phyloP scores from a whole-genome alignment of 2,113 vertebrate genomes.

The Scatophagus argus region DNA sequence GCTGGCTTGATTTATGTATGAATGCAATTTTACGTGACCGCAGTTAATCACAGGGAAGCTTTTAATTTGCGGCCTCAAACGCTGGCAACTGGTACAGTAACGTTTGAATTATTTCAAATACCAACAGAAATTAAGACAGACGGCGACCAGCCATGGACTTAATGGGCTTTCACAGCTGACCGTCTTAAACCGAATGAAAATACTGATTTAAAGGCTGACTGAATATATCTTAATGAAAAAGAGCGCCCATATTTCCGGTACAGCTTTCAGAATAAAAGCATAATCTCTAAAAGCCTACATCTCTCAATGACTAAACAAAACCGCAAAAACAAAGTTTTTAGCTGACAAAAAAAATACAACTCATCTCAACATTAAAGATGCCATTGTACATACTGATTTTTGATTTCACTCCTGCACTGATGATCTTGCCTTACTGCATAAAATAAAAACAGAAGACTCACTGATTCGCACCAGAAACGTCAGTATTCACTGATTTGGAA shows the following conservation, averaged over 20 bases:
- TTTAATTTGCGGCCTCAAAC: neutral
- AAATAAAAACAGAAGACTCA: neutral
- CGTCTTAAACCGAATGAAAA: neutral
- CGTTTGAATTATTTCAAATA: neutral
- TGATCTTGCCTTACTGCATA: neutral
- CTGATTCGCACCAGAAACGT: neutral
- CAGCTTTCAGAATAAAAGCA: slow-evolving; percentile 50
- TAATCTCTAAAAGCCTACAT: neutral
- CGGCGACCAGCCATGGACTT: neutral
- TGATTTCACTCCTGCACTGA: neutral
- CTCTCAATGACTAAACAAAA: neutral
- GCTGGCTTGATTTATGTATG: too few relatives aligned
- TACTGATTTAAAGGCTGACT: accelerated
- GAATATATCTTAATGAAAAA: neutral
- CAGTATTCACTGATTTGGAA: neutral
- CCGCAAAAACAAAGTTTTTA: neutral
- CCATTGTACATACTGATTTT: neutral
- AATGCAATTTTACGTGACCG: too few relatives aligned
- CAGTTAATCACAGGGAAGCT: too few relatives aligned
- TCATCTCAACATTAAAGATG: neutral
- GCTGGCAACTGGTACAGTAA: too few relatives aligned
- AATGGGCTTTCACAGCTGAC: accelerated
- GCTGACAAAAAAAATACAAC: neutral
- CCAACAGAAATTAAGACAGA: accelerated
- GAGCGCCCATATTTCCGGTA: neutral